Base-by-base conservation (phyloP, 2,888 invertebrate species). In the Gymnoscelis rufifasciata region DNA sequence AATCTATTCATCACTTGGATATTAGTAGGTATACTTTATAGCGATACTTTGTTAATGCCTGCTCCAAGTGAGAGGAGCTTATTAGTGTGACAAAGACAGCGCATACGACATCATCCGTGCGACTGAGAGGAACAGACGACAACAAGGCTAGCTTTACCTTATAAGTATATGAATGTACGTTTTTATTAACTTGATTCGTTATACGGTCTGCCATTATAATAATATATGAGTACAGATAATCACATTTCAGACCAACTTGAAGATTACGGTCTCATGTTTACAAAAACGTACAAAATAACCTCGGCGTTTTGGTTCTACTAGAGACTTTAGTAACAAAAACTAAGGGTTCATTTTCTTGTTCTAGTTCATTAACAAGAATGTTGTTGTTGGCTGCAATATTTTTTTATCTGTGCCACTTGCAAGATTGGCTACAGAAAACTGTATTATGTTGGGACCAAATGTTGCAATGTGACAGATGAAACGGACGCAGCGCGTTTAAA, bases 171-270 rank as follows among this genome's bases (percentile, higher is more conserved):
- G 79, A 83, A 81, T 80, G 81, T 84, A 74, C 74, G 79, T 81
- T 83, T 84, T 84, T 86, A 86, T 86, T 83, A 81, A 83, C 75
- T 79, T 66, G 75, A 78, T 83, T 83, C 83, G 82, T 82, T 84
- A 80, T 78, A 79, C 74, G 71, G 74, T 70, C 76, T 66, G 74
- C 78, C 71, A 81, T 82, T 82, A 82, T 82, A 77, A 80, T 83
- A 82, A 83, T 80, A 77, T 78, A 78, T 72, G 76, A 74, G 66
- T 74, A 71, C 66, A 69, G 74, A 75, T 77, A 75, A 75, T 75
- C 66, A 69, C 69, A 74, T 66, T 74, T 72, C 65, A 71, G 66
- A 62, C 61, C 71, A 74, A 71, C 71, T 69, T 68, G 60, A 66
- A 68, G 60, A 74, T 67, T 66, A 68, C 60, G 51, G 62, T 60